phyloP scores from a whole-genome alignment of 2,888 invertebrate genomes.

The Ichneumoninae sp. region DNA sequence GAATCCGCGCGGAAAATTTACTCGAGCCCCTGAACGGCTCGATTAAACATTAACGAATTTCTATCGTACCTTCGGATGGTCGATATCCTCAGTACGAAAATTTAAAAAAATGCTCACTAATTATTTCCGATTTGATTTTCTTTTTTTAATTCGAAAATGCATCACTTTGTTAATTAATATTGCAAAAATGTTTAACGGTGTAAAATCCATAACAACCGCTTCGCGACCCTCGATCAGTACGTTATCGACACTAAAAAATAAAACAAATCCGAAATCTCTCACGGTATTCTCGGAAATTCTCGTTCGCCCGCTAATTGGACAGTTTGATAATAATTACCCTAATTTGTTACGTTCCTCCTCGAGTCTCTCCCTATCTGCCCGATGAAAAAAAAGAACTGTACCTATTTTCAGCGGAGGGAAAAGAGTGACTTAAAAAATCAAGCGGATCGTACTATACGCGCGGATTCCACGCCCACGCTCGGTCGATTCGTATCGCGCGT shows the following conservation, averaged over 20 bases:
- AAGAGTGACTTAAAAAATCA: slow-evolving; percentile 33
- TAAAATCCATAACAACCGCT: neutral
- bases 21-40: neutral
- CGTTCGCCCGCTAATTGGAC: slow-evolving; percentile 57
- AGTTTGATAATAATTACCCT: slow-evolving; percentile 61
- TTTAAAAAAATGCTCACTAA: too few species aligned
- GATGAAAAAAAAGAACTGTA: slow-evolving; percentile 30
- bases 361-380: neutral
- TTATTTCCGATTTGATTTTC: neutral
- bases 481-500: slow-evolving; percentile 53
- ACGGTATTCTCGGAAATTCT: neutral
- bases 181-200: too few species aligned
- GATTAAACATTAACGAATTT: neutral
- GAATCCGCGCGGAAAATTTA: neutral
- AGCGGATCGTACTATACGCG: slow-evolving; percentile 36
- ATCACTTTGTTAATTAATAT: too few species aligned
- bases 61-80: neutral
- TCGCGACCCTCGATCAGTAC: neutral
- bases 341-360: slow-evolving; percentile 32
- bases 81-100: neutral
- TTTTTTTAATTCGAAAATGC: neutral
- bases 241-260: neutral
- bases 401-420: slow-evolving; percentile 34
- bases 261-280: neutral
- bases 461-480: slow-evolving; percentile 63